A percentile compares a stretch with the other conserved stretches of the same genome.
Evolutionary conservation across 2,888 invertebrate genomes (phyloP).

Genomic region (Strigamia transsilvanica): DNA sequence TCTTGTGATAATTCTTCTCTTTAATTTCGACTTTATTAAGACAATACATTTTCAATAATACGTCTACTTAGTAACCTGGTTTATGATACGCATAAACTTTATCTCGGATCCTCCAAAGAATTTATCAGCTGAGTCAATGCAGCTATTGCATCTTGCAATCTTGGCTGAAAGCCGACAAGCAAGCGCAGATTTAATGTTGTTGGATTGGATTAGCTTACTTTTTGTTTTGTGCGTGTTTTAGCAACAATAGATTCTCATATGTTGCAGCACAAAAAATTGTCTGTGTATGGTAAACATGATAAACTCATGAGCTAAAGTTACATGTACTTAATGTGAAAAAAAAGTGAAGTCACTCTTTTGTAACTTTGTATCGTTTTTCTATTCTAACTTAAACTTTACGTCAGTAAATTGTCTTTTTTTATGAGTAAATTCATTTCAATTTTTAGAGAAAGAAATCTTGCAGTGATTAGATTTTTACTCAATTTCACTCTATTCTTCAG

Average conservation of each 20-base stretch:
- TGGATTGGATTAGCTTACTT: conserved; percentile 11
- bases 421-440: background rate
- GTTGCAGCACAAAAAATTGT: no score
- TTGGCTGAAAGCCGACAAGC: conserved; percentile 33
- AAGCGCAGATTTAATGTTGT: conserved; percentile 9
- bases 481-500: conserved; percentile 9
- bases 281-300: no score
- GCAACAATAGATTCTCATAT: no score
- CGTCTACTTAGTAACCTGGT: background rate
- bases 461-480: conserved; percentile 16
- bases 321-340: no score
- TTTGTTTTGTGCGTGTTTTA: background rate
- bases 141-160: background rate
- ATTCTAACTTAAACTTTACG: background rate
- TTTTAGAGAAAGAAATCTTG: background rate
- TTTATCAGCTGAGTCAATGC: background rate
- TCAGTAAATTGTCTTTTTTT: background rate
- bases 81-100: background rate
- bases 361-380: background rate
- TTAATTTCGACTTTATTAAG: no score
- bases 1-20: no score
- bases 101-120: background rate
- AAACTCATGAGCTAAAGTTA: no score
- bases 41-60: no score
- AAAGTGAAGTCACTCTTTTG: no score